Evolutionary conservation across 2,113 vertebrate species (phyloP), one percentile per base, ranked within the genome.

Genomic region (Neogobius melanostomus): DNA sequence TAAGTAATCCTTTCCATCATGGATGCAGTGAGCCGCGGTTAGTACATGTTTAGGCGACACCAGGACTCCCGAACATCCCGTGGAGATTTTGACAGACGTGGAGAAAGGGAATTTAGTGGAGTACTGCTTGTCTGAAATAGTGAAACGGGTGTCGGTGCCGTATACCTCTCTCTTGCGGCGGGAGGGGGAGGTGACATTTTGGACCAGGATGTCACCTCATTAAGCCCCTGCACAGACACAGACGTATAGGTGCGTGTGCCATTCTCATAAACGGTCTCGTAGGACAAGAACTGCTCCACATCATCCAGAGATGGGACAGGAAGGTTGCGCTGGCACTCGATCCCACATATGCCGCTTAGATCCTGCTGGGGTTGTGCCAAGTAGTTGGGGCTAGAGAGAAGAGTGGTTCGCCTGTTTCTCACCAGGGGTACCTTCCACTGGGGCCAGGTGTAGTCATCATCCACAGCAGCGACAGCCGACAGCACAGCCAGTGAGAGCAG

Each of bases 11-110:
- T 87, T 92, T 7, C 98, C 96, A 0, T 98, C 86, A 2, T 99
- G 98, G 63, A 99, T 88, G 17, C 98, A 99, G 87, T 98, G 98
- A 52, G 98, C 98, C 0, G 98, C 96, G 0, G 98, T 99, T 4
- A 99, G 90, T 9, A 98, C 96, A 0, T 99, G 98, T 60, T 75
- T 95, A 1, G 95, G 95, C n/a, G 98, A 98, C 44, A 99, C 52
- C 1, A 99, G 93, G 46, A 96, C 88, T 0, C 98, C 98, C 0
- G 96, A 98, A 72, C 98, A 99, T 66, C 97, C 97, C 0, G 96
- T 98, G 86, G 98, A 99, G 69, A 99, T 89, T 88, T 97, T 98
- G 74, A 98, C 97, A 0, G 97, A 91, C 0, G 96, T 96, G 60
- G 89, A 97, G 87, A 99, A 99, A 0, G 98, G 98, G 61, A 95